phyloP scores from a whole-genome alignment of 2,797 vertebrate species.

The Gallinago stenura region DNA sequence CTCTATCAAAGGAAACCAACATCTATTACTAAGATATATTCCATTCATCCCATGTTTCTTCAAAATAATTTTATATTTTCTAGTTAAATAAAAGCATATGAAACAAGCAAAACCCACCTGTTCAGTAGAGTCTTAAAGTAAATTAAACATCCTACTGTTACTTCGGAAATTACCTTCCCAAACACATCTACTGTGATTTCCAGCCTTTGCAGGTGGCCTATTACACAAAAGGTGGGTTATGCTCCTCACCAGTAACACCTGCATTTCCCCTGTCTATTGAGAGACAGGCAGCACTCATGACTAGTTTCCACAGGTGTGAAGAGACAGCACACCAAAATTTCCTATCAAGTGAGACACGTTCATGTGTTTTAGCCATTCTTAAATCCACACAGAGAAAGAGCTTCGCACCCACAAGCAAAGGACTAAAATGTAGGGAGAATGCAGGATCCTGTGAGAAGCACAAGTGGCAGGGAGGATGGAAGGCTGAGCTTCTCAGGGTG shows the following conservation, averaged over 20 bases:
- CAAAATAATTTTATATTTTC: not conserved
- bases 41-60: not conserved
- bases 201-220: not conserved
- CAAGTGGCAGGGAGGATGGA: accelerated
- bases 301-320: not conserved
- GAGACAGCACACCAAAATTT: not conserved
- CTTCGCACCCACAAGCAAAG: not conserved
- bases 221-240: not conserved
- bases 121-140: not conserved
- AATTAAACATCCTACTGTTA: not conserved
- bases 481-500: not conserved
- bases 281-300: not conserved
- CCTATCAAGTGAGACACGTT: accelerated
- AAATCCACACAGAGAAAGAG: not conserved
- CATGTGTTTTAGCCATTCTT: not conserved
- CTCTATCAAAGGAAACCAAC: not conserved
- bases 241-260: not conserved
- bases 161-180: not conserved
- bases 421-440: not conserved
- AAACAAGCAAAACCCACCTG: not conserved
- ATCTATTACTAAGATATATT: not conserved
- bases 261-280: not conserved
- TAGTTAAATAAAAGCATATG: not conserved
- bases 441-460: not conserved
- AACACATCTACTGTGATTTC: not conserved